Base-by-base conservation (phyloP, 2,797 vertebrate genomes). In the Oreortyx pictus region DNA sequence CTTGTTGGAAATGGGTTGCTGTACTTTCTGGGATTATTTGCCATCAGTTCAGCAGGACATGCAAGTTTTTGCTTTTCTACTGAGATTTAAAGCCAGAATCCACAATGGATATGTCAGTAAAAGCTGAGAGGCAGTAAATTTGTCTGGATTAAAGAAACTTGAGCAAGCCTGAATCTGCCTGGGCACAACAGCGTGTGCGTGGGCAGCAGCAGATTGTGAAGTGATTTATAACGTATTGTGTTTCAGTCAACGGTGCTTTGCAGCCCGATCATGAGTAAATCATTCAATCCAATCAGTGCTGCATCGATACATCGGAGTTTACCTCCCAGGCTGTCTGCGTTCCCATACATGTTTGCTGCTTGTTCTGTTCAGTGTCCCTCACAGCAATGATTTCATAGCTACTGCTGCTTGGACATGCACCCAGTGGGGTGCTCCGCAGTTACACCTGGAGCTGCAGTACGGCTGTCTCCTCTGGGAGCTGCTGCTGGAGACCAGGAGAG, bases 1-100 rank as follows among this genome's bases (percentile, higher is more conserved):
- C 62, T 77, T 44, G 59, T 84, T 90, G 65, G 83, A 31, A 64
- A 65, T 81, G 65, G 33, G 31, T 52, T 52, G 39, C 56, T 84
- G 81, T 16, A 23, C 54, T 52, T 65, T 61, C n/a, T 41, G 87
- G 44, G 52, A 61, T 22, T 64, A 13, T 31, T 84, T 82, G 72
- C 49, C 57, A 24, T 71, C 25, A 3, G 41, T 54, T 68, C 70
- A 82, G 86, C 33, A 72, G 43, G 66, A 41, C 43, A 8, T 43
- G 29, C 8, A 2, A 54, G 22, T 57, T 93, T 86, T 67, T 10
- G 56, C 60, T 93, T 64, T 47, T 46, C 31, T 73, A 0, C 1
- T 2, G 67, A 37, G 70, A 35, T 65, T 33, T 78, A 12, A 39
- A 39, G 49, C 20, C 44, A 65, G 35, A 27, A 49, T 57, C n/a